These are phyloP conservation scores for Furcifer pardalis DNA, from an alignment of 2,797 vertebrate species.

Conservation along the genomic window DNA sequence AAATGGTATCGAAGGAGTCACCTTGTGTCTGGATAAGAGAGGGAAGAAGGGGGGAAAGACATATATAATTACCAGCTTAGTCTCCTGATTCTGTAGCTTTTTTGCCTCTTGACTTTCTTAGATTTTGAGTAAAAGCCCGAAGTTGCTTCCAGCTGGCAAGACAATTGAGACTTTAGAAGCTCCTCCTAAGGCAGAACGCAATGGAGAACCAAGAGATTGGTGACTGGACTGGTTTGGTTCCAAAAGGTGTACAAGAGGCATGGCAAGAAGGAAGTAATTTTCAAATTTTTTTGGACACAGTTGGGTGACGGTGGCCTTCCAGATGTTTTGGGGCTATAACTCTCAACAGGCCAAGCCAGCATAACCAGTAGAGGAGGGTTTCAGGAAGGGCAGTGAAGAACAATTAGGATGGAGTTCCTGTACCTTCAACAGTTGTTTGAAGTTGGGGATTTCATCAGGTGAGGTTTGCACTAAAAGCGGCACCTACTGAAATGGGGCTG, in stretches of 20 bases:
- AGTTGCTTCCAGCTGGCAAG: constrained; percentile 10
- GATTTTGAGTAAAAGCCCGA: accelerated
- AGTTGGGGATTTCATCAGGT: too few species aligned
- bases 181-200: neutral
- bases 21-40: constrained; percentile 80
- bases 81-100: constrained; percentile 51
- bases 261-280: too few species aligned
- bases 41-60: constrained; percentile 65
- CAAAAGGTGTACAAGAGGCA: neutral
- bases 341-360: neutral
- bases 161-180: neutral
- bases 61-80: constrained; percentile 94
- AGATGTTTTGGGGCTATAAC: neutral
- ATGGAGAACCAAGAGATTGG: neutral
- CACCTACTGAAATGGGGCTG: too few species aligned
- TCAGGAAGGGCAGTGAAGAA: too few species aligned
- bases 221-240: neutral
- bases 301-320: neutral
- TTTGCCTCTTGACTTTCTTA: constrained; percentile 9
- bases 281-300: too few species aligned
- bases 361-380: neutral
- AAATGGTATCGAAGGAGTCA: constrained; percentile 88
- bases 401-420: too few species aligned
- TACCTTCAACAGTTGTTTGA: too few species aligned
- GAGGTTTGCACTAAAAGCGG: too few species aligned